phyloP scores from a whole-genome alignment of 2,888 invertebrate genomes.

The Andrena dorsata region DNA sequence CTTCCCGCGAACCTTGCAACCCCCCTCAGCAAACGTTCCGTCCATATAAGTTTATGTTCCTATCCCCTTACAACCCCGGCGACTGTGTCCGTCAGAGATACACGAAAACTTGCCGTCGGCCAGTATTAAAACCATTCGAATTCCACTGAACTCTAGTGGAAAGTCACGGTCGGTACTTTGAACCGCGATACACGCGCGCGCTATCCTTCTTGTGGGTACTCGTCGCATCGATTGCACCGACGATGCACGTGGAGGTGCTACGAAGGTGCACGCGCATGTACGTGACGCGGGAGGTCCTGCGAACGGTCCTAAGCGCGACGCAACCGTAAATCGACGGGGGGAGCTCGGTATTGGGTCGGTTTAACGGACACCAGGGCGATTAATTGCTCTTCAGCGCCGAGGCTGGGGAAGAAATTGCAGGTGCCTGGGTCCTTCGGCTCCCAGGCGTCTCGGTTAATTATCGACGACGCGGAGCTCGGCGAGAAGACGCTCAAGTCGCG shows the following conservation, averaged over 20 bases:
- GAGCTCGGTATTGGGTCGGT: conserved; percentile 30
- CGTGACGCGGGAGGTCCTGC: background rate
- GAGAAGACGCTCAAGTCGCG: conserved; percentile 59
- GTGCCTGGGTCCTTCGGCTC: conserved; percentile 29
- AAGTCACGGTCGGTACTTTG: background rate
- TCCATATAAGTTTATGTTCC: no score
- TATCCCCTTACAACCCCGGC: no score
- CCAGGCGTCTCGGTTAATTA: conserved; percentile 59
- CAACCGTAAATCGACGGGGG: conserved; percentile 14
- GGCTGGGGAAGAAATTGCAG: conserved; percentile 51
- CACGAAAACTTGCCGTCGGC: background rate
- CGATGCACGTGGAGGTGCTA: background rate
- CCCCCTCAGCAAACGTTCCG: no score
- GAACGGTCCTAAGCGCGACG: background rate
- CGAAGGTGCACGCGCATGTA: background rate
- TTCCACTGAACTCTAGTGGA: background rate
- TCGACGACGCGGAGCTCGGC: conserved; percentile 26
- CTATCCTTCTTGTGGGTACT: background rate
- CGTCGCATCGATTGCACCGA: background rate
- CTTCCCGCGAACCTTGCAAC: no score
- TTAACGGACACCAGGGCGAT: conserved; percentile 51
- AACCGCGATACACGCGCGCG: background rate
- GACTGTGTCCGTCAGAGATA: background rate
- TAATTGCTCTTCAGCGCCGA: conserved; percentile 56
- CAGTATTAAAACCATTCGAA: background rate